phyloP scores from a whole-genome alignment of 2,888 invertebrate species.

The Leptopilina drosophilae region DNA sequence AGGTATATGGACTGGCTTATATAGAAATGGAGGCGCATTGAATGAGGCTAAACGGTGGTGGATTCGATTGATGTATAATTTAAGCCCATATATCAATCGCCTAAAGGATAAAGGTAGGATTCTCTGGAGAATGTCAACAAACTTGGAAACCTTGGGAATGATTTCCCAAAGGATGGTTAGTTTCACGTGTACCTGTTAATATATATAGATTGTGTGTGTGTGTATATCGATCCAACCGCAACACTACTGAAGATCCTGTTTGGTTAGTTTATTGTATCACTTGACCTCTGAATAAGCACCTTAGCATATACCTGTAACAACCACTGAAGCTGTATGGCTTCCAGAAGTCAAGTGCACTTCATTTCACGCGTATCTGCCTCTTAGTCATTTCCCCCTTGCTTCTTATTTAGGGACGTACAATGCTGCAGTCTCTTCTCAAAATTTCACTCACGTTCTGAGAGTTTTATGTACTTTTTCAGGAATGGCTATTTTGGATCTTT shows the following conservation, averaged over 20 bases:
- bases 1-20: background rate
- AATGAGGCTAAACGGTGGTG: constrained; percentile 47
- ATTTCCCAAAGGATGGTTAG: constrained; percentile 68
- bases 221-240: constrained; percentile 49
- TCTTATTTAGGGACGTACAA: too few species aligned
- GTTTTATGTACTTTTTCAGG: too few species aligned
- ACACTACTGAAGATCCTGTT: constrained; percentile 54
- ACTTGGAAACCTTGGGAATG: constrained; percentile 70
- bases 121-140: constrained; percentile 52
- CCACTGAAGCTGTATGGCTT: constrained; percentile 7
- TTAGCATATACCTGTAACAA: constrained; percentile 6
- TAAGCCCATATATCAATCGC: constrained; percentile 73
- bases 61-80: constrained; percentile 69
- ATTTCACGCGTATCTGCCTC: constrained; percentile 7
- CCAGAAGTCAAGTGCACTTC: constrained; percentile 22
- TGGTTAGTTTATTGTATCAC: constrained; percentile 60
- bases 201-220: background rate
- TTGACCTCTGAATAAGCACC: constrained; percentile 45
- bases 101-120: constrained; percentile 59
- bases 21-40: constrained; percentile 15
- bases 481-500: too few species aligned
- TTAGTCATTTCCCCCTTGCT: too few species aligned
- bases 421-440: too few species aligned
- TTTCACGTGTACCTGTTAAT: constrained; percentile 21
- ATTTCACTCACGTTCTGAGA: too few species aligned